phyloP scores from a whole-genome alignment of 1,140 invertebrate genomes.

The Asobara japonica region DNA sequence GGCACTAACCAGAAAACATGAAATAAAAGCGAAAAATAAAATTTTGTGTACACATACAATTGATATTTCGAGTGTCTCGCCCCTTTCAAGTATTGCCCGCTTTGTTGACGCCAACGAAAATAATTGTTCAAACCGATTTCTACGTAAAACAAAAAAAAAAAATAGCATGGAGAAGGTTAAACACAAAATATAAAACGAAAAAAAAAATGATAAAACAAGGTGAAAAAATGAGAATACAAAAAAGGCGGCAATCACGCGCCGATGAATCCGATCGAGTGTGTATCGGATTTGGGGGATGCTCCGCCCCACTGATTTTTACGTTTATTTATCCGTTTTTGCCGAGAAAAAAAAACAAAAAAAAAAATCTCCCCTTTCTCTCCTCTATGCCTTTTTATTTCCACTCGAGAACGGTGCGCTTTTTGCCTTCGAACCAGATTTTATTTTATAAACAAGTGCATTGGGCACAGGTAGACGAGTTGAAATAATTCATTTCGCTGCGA shows the following conservation, averaged over 20 bases:
- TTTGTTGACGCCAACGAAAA: slow-evolving; percentile 64
- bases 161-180: not conserved
- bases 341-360: not conserved
- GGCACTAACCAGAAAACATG: not conserved
- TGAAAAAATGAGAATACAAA: not conserved
- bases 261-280: slow-evolving; percentile 10
- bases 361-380: not conserved
- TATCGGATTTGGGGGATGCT: slow-evolving; percentile 16
- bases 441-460: slow-evolving; percentile 7
- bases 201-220: not conserved
- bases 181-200: slow-evolving; percentile 5
- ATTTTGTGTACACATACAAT: not conserved
- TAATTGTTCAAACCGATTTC: slow-evolving; percentile 46
- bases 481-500: slow-evolving; percentile 13
- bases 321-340: slow-evolving; percentile 1
- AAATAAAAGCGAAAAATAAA: not conserved
- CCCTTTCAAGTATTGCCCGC: slow-evolving; percentile 32
- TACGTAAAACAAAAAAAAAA: not conserved
- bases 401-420: not conserved
- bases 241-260: slow-evolving; percentile 10
- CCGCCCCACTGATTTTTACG: slow-evolving; percentile 1
- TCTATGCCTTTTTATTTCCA: not conserved
- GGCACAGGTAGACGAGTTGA: slow-evolving; percentile 2
- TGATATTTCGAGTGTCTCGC: not conserved
- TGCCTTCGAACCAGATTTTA: not conserved